Base-by-base conservation (phyloP, 2,888 invertebrate species). In the Dynastes tityus region DNA sequence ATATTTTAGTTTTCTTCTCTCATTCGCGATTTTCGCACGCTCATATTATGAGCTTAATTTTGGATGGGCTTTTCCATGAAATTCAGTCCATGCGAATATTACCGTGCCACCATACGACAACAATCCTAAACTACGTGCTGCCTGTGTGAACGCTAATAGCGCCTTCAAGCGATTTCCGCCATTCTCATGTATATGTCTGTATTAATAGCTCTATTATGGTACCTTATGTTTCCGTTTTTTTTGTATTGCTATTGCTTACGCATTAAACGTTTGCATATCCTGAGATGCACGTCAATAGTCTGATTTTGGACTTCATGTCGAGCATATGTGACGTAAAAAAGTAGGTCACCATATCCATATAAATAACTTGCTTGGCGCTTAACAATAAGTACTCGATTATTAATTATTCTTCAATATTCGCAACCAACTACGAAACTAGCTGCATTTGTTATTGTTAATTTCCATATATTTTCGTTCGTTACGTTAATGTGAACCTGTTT, bases 141-240 rank as follows among this genome's bases (percentile, higher is more conserved):
- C 65, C 22, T n/a, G 11, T 51, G n/a, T 29, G 13, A 13, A 29
- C 27, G 51, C 51, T 68, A 68, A 53, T 68, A 51, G 13, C 49
- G 3, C 51, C 29, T 68, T 68, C 49, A 29, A 68, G 29, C 51
- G 16, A 68, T 51, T 68, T 68, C 68, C 68, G 68, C 51, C 51
- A 68, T 68, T 68, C 68, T 40, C 22, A 53, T 51, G 51, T 51
- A 51, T 51, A 51, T 32, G 11, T 13, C 27, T 13, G 63, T 68
- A 51, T 68, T 68, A 68, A 68, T 68, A 68, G 68, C 51, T 68
- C 49, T 53, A 68, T 68, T 68, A 68, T 51, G n/a, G 27, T 27
- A 27, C 49, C 51, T 51, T 51, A 51, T 51, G 22, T 68, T 68
- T 68, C 68, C 68, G 68, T 68, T 68, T 51, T 68, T 68, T 68